Base-by-base conservation (phyloP, 2,113 vertebrate species). In the Monopterus albus region DNA sequence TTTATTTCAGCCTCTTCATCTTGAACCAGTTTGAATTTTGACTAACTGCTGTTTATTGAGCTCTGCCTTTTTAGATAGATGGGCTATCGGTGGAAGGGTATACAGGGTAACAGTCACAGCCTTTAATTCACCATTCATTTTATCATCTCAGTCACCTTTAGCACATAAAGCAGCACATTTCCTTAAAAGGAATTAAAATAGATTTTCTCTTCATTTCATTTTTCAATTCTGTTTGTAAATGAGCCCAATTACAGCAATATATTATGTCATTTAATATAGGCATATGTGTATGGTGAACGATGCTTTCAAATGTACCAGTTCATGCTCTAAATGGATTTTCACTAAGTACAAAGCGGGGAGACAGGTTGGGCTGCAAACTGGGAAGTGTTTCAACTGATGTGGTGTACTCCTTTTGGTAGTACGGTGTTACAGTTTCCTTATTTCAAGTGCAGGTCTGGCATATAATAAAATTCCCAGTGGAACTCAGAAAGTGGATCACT, bases 401-500 rank as follows among this genome's bases (percentile, higher is more conserved):
- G 35, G 67, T 25, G 17, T 70, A 20, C 20, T 64, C 59, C 33
- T 71, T 49, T 68, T 66, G 57, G 39, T 50, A 33, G 49, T 14
- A 45, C 1, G 2, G 6, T 25, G 63, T 23, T 60, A 25, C 18
- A 67, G 79, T 71, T 45, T 50, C 25, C 49, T 28, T 49, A 40
- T 85, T 82, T 84, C 55, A 78, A 75, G 65, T 60, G 60, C 73
- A 62, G 71, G 60, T 70, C 66, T 72, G 52, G 42, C 71, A 53
- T 62, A 52, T 60, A 70, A 38, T 40, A 28, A 61, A 74, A 87
- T 81, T 85, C 90, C 89, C 90, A 56, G 79, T 59, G 86, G 90
- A 86, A 36, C 61, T 20, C 59, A 36, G 67, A 82, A 86, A 90
- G 87, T 80, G 90, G 86, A 85, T 90, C 83, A 81, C 40, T 76